Evolutionary conservation across 2,113 vertebrate genomes (phyloP).

Genomic region (Hyperopisus bebe): DNA sequence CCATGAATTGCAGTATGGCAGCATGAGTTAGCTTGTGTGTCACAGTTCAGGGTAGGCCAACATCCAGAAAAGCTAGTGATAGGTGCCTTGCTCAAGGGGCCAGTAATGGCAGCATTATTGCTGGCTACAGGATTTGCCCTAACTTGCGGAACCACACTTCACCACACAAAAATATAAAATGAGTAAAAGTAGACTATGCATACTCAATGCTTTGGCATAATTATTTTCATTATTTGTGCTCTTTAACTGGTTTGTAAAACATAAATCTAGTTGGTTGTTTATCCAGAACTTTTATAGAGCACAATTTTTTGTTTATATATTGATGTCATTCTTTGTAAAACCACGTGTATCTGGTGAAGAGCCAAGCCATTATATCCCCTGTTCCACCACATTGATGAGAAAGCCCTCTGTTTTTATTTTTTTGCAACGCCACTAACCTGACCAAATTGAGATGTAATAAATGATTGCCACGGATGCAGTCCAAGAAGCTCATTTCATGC

Average conservation of each 20-base stretch:
- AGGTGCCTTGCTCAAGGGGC: not conserved
- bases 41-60: not conserved
- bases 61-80: not conserved
- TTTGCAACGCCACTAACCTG: not conserved
- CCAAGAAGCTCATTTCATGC: not conserved
- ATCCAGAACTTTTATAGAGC: not conserved
- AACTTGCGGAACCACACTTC: not conserved
- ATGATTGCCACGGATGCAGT: not conserved
- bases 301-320: not conserved
- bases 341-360: not conserved
- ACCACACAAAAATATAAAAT: not conserved
- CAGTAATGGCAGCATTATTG: not conserved
- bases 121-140: not conserved
- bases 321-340: not conserved
- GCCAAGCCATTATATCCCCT: not conserved
- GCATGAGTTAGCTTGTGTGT: not conserved
- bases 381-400: not conserved
- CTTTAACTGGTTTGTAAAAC: not conserved
- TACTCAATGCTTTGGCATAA: not conserved
- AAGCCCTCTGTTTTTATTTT: not conserved
- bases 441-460: not conserved
- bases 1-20: not conserved
- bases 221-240: not conserved
- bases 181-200: not conserved
- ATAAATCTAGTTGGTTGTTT: not conserved